phyloP scores from a whole-genome alignment of 2,113 vertebrate species.

The Apodemus sylvaticus region DNA sequence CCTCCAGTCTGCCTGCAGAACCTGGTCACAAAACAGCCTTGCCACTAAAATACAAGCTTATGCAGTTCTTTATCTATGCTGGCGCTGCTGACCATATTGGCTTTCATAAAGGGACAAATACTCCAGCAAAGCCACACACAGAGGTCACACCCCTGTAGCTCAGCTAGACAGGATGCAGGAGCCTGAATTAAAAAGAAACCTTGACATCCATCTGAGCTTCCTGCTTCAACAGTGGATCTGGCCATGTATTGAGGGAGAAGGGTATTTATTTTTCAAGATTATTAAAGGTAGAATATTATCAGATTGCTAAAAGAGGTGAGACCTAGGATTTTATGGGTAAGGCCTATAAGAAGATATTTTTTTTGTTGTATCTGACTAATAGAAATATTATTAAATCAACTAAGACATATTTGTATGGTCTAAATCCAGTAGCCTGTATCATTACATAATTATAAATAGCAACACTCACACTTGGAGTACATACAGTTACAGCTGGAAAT shows the following conservation, averaged over 20 bases:
- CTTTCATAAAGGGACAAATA: conserved; percentile 75
- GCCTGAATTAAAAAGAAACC: conserved; percentile 27
- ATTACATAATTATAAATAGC: not conserved
- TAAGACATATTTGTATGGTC: not conserved
- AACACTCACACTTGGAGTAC: not conserved
- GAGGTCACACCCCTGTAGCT: conserved; percentile 47
- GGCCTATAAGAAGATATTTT: not conserved
- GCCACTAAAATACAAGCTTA: conserved; percentile 74
- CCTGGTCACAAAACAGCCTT: conserved; percentile 82
- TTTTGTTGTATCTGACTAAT: not conserved
- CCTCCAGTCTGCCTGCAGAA: conserved; percentile 86
- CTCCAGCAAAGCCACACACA: conserved; percentile 69
- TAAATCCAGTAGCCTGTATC: not conserved
- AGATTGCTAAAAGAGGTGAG: not conserved
- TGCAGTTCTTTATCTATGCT: conserved; percentile 79
- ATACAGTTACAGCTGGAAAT: not conserved
- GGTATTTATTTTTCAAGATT: not conserved
- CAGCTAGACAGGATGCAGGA: not conserved
- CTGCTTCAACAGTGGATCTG: not conserved
- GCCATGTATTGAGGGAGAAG: not conserved
- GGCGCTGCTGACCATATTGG: conserved; percentile 68
- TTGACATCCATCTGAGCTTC: conserved; percentile 8
- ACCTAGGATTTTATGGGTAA: not conserved
- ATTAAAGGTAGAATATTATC: not conserved
- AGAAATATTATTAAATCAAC: conserved; percentile 8